Percentiles rank a stretch among this genome's conserved stretches.
Conservation (phyloP, 2,888 invertebrate species). For the Paralinhomoeus sp. region DNA sequence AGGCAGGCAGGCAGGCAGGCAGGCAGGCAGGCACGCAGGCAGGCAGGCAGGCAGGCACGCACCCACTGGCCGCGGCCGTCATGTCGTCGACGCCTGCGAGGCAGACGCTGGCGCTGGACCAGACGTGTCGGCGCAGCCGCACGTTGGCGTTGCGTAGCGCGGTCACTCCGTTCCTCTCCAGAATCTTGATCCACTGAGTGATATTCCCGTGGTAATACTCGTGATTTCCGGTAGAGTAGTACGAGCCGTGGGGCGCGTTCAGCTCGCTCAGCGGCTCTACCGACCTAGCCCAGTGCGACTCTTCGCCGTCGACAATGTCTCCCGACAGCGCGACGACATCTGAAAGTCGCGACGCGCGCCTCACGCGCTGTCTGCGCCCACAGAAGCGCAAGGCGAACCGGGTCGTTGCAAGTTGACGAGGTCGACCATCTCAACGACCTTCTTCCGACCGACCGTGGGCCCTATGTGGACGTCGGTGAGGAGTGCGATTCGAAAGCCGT, state of each 20-base stretch:
- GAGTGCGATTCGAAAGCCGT: conserved; percentile 23
- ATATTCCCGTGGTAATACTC: conserved; percentile 29
- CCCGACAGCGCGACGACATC: conserved; percentile 28
- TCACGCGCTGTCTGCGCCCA: too few relatives aligned
- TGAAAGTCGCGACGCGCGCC: conserved; percentile 8
- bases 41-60: too few relatives aligned
- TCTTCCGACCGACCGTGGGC: conserved; percentile 25
- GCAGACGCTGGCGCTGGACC: conserved; percentile 15
- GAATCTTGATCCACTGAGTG: conserved; percentile 26
- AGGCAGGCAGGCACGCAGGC: too few relatives aligned
- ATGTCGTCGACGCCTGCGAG: conserved; percentile 29
- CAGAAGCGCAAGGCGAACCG: too few relatives aligned
- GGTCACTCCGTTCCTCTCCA: conserved; percentile 18
- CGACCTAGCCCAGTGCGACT: conserved; percentile 17
- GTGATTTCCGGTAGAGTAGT: conserved; percentile 28
- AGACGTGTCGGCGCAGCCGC: conserved; percentile 7
- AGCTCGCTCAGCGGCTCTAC: conserved; percentile 22
- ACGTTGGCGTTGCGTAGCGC: conserved; percentile 21
- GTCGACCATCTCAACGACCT: conserved; percentile 21
- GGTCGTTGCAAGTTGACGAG: conserved; percentile 24
- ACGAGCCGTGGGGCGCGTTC: conserved; percentile 24
- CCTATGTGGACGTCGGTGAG: conserved; percentile 29
- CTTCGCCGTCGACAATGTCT: conserved; percentile 28
- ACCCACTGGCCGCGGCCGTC: conserved; percentile 12
- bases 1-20: too few relatives aligned